A percentile compares a stretch with the other conserved stretches of the same genome.
phyloP scores from a whole-genome alignment of 2,888 invertebrate genomes.

The Tenodera sinensis region DNA sequence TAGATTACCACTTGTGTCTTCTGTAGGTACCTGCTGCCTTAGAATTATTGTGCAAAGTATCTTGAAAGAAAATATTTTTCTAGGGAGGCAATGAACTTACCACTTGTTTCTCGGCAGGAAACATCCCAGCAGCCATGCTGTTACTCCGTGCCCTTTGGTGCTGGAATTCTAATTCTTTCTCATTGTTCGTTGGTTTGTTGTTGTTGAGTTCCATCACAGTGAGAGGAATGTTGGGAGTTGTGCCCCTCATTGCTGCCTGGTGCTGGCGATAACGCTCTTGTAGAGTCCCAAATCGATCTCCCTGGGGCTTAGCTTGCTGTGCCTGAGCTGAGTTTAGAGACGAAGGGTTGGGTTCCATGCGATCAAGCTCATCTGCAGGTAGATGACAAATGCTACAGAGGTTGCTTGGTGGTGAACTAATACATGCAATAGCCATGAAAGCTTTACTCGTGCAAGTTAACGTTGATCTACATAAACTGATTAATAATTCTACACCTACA shows the following conservation, averaged over 20 bases:
- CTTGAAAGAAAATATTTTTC: too few species aligned
- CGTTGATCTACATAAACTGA: neutral
- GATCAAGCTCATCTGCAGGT: neutral
- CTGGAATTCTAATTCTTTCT: neutral
- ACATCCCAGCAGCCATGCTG: slow-evolving; percentile 17
- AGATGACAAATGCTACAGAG: neutral
- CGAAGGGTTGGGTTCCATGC: slow-evolving; percentile 7
- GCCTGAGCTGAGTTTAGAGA: neutral
- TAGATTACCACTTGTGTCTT: too few species aligned
- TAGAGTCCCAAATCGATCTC: slow-evolving; percentile 37
- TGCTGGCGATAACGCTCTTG: slow-evolving; percentile 58
- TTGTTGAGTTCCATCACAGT: slow-evolving; percentile 35
- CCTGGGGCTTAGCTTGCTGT: slow-evolving; percentile 1
- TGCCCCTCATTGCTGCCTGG: slow-evolving; percentile 50
- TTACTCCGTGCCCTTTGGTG: slow-evolving; percentile 16
- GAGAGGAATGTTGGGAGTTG: slow-evolving; percentile 32
- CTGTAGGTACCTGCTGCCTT: too few species aligned
- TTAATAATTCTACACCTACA: neutral
- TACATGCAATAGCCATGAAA: neutral
- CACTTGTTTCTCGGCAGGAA: neutral
- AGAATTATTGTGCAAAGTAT: too few species aligned
- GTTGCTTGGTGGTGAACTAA: neutral
- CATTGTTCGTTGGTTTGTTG: neutral
- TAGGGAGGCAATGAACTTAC: neutral
- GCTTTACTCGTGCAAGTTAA: neutral